Percentiles rank a stretch among this genome's conserved stretches.
Evolutionary conservation across 2,797 vertebrate genomes (phyloP).

Genomic region (Ctenochaetus hawaiiensis): DNA sequence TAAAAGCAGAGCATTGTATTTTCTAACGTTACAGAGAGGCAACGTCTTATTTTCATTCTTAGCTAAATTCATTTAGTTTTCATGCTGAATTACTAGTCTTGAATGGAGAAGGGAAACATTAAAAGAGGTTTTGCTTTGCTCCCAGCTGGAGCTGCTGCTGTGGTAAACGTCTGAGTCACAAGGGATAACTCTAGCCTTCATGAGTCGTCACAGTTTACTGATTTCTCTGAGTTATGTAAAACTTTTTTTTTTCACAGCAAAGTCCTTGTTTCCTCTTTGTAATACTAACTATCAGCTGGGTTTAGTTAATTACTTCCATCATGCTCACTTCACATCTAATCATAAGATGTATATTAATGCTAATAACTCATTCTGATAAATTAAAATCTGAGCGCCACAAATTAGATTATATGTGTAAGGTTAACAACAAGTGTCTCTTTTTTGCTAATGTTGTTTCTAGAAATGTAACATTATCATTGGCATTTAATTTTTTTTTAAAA

Average conservation of each 20-base stretch:
- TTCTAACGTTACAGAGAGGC: neutral
- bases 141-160: constrained; percentile 14
- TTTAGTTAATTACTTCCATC: constrained; percentile 44
- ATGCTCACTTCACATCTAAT: neutral
- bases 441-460: neutral
- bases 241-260: neutral
- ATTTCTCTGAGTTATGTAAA: constrained; percentile 4
- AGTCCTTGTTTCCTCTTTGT: constrained; percentile 32
- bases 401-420: neutral
- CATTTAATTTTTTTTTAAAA: too few species aligned
- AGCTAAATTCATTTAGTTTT: neutral
- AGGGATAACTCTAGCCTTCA: constrained; percentile 20
- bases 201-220: constrained; percentile 2
- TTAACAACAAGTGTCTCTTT: neutral
- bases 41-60: neutral
- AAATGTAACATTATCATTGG: neutral
- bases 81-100: neutral
- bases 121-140: neutral
- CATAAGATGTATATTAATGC: constrained; percentile 15
- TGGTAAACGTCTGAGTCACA: constrained; percentile 26
- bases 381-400: neutral
- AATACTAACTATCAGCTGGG: constrained; percentile 24
- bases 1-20: neutral
- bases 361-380: constrained; percentile 4
- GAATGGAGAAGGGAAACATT: constrained; percentile 8